These are phyloP conservation scores for Hydropsyche betteni DNA, from an alignment of 2,888 invertebrate species.

Conservation along the genomic window DNA sequence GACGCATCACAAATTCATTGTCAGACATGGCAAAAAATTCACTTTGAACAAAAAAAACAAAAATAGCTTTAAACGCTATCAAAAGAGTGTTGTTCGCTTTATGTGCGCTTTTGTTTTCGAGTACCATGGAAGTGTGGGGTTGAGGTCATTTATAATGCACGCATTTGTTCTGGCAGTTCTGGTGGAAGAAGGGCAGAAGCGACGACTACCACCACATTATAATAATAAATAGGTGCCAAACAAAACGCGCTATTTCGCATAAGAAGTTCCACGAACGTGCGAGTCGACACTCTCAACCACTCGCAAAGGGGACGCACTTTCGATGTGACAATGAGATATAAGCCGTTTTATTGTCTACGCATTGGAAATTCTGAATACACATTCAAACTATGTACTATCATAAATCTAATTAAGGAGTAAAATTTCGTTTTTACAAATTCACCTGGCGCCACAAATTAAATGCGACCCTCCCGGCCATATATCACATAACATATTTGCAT, in stretches of 20 bases:
- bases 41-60: too few species aligned
- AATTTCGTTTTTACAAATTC: constrained; percentile 4
- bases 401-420: background rate
- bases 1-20: too few species aligned
- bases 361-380: too few species aligned
- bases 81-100: too few species aligned
- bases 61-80: too few species aligned
- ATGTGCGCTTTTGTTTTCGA: background rate
- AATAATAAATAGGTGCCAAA: constrained; percentile 42
- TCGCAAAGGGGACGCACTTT: background rate
- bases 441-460: constrained; percentile 37
- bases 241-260: constrained; percentile 4
- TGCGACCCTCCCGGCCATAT: constrained; percentile 38
- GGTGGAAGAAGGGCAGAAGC: constrained; percentile 38
- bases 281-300: background rate
- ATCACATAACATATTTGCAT: constrained; percentile 51
- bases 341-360: background rate
- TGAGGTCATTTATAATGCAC: constrained; percentile 39
- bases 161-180: constrained; percentile 31
- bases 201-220: constrained; percentile 43
- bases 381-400: too few species aligned
- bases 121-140: background rate
- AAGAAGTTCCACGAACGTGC: constrained; percentile 12
- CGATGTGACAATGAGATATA: background rate
- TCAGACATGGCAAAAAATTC: too few species aligned